These are phyloP conservation scores for Mormyrops boulengeri DNA, from an alignment of 2,797 vertebrate species.

Conservation along the genomic window DNA sequence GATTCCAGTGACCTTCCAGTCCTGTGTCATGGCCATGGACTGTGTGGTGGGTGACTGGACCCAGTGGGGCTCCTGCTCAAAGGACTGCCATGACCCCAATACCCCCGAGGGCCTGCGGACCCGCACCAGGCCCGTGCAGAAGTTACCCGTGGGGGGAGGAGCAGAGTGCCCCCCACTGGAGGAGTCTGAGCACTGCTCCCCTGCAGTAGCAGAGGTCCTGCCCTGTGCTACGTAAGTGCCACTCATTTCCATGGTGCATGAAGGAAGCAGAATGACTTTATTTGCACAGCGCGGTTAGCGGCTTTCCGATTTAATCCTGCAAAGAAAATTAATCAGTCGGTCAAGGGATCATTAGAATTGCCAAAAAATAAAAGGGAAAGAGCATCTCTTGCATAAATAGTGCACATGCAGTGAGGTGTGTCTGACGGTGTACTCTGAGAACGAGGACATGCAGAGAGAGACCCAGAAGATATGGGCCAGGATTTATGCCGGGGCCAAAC, in stretches of 20 bases:
- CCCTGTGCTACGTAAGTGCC: conserved; percentile 81
- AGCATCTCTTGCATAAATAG: not conserved
- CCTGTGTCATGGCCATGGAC: conserved; percentile 81
- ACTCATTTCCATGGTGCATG: not conserved
- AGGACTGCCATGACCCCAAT: conserved; percentile 65
- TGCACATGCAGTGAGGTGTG: not conserved
- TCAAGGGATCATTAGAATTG: not conserved
- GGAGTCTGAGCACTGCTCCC: conserved; percentile 70
- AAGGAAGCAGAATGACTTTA: not conserved
- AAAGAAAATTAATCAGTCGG: not conserved
- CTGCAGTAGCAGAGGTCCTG: conserved; percentile 61
- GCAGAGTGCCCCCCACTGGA: conserved; percentile 70
- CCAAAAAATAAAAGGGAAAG: not conserved
- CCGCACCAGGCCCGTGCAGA: conserved; percentile 68
- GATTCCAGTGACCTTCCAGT: conserved; percentile 79
- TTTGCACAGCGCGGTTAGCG: not conserved
- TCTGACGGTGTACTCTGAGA: not conserved
- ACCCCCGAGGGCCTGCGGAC: conserved; percentile 65
- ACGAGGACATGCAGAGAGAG: conserved; percentile 48
- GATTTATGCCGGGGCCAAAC: conserved; percentile 44
- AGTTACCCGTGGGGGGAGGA: conserved; percentile 73
- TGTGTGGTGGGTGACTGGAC: conserved; percentile 84
- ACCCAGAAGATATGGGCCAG: conserved; percentile 35
- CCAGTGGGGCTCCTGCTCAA: conserved; percentile 80
- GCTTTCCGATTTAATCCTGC: not conserved